Base-by-base conservation (phyloP, 2,888 invertebrate genomes). In the Silvanus unidentatus region DNA sequence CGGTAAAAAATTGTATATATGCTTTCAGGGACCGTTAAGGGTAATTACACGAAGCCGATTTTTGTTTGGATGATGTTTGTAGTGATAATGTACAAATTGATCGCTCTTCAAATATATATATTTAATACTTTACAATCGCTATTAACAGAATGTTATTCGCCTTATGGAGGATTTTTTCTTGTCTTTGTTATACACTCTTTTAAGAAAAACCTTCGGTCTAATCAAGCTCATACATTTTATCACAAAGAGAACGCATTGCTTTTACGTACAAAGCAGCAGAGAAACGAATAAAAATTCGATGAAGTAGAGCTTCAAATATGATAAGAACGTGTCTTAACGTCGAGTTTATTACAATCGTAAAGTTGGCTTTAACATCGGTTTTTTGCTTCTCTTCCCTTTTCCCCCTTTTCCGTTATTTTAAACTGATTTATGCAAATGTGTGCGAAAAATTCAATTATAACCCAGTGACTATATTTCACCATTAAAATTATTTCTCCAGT, bases 211-310 rank as follows among this genome's bases (percentile, higher is more conserved):
- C 51, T 44, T 39, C 27, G 42, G 48, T 50, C 51, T 50, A 55
- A 55, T 55, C 53, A 53, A 53, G 55, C 53, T 51, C 45, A 50
- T 49, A 51, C 48, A 55, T 51, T 55, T 50, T 48, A 49, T 45
- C 49, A 54, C 54, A 54, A 54, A 54, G 54, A 52, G 12, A 50
- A 45, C 40, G 48, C 48, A 47, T 42, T 45, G 47, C 49, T 42
- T 46, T 46, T 44, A 37, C 40, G 42, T 45, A 51, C 50, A 54
- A 54, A 52, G 50, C 45, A 49, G 47, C 14, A 32, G 11, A 12
- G 37, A 37, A 43, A 45, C 49, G 48, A 52, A 52, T 45, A 47
- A 45, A 49, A 52, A 50, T 50, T 40, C 47, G 30, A 42, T 40
- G 42, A 45, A 45, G 47, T 53, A 22, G 44, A 47, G 49, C 43